These are phyloP conservation scores for Microctonus hyperodae DNA, from an alignment of 2,888 invertebrate species.

Conservation along the genomic window DNA sequence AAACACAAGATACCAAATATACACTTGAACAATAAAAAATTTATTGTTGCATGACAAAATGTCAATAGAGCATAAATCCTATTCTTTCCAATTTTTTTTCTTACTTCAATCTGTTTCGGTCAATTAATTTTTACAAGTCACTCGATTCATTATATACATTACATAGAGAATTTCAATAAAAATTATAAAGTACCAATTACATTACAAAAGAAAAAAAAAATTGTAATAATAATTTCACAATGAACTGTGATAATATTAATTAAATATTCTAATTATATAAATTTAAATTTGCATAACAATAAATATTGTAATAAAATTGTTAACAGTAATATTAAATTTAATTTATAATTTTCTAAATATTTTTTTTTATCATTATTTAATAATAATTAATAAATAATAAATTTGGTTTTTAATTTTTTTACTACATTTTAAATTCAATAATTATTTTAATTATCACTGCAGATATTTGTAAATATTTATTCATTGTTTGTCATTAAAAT, in stretches of 20 bases:
- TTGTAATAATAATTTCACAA: no score
- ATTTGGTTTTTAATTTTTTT: no score
- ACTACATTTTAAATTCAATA: no score
- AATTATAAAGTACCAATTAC: no score
- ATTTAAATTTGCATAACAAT: no score
- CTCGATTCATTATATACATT: not conserved
- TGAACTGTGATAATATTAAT: no score
- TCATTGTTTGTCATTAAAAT: not conserved
- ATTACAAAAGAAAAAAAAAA: no score
- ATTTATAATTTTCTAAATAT: constrained; percentile 45
- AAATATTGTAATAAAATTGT: constrained; percentile 13
- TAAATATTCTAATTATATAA: no score
- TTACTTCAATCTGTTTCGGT: constrained; percentile 2
- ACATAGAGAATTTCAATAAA: no score
- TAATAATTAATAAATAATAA: constrained; percentile 51
- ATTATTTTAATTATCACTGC: no score
- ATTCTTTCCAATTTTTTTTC: constrained; percentile 9
- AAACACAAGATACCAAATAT: constrained; percentile 1
- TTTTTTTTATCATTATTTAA: constrained; percentile 47
- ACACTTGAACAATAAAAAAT: constrained; percentile 28
- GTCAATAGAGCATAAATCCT: constrained; percentile 37
- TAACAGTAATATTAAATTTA: not conserved
- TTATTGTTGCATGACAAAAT: constrained; percentile 27
- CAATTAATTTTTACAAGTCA: not conserved
- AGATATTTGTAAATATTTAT: not conserved